A percentile compares a stretch with the other conserved stretches of the same genome.
Evolutionary conservation across 2,888 invertebrate genomes (phyloP).

Genomic region (Athalia circularis): DNA sequence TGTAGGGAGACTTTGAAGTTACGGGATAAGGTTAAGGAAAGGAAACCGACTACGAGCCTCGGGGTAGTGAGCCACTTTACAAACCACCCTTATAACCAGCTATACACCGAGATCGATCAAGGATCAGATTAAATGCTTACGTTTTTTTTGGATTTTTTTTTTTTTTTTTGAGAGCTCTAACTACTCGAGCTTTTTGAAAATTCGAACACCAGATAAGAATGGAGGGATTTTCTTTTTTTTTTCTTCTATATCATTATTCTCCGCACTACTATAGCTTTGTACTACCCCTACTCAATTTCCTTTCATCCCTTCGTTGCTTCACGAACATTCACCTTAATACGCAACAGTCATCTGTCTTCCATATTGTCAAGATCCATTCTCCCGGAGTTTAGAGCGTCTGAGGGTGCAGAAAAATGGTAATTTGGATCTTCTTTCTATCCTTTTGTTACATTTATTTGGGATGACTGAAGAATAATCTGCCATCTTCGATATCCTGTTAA

Average conservation of each 20-base stretch:
- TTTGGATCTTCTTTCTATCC: too few relatives aligned
- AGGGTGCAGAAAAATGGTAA: background rate
- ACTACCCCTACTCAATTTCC: background rate
- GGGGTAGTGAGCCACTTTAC: slow-evolving; percentile 33
- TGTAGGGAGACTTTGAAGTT: slow-evolving; percentile 33
- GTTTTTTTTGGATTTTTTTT: background rate
- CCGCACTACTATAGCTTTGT: slow-evolving; percentile 6
- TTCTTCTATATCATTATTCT: background rate
- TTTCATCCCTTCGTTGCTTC: background rate
- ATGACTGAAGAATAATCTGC: too few relatives aligned
- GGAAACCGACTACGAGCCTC: background rate
- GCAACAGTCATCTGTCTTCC: slow-evolving; percentile 38
- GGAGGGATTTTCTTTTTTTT: background rate
- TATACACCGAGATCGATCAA: slow-evolving; percentile 5
- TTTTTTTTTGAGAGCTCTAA: background rate
- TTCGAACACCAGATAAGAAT: background rate
- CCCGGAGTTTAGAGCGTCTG: background rate
- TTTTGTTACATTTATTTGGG: too few relatives aligned
- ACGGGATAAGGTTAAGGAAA: slow-evolving; percentile 22
- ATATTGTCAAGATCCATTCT: slow-evolving; percentile 15
- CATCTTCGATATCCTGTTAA: too few relatives aligned
- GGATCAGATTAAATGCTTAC: slow-evolving; percentile 34
- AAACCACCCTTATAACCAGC: background rate
- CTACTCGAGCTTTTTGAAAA: background rate
- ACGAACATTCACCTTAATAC: slow-evolving; percentile 8